Base-by-base conservation (phyloP, 2,888 invertebrate genomes). In the Eustalomyia histrio region DNA sequence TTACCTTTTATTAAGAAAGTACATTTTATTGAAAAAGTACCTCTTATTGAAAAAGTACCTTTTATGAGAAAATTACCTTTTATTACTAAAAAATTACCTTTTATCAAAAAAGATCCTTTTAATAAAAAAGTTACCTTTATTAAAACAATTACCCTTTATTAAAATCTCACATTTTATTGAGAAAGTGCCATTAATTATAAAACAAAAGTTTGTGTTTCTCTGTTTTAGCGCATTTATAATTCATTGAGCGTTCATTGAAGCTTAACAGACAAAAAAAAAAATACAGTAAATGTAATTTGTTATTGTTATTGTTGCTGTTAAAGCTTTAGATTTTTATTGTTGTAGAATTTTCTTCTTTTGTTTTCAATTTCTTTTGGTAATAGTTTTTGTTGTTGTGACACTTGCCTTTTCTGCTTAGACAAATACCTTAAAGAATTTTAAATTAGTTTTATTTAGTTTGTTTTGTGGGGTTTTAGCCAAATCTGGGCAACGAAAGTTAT, bases 301-400 rank as follows among this genome's bases (percentile, higher is more conserved):
- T 63, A 24, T 14, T 57, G 57, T 57, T 76, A 64, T 58, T 76
- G 58, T 65, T 24, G 58, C 57, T 69, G 64, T 68, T 43, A 14
- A 57, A 57, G 57, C 50, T 69, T 74, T 53, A 18, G 17, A 61
- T 29, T 29, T 24, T 50, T 52, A n/a, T n/a, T 50, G 1, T 64
- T 39, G 33, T 74, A 12, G 72, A 12, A 53, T 53, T 47, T 39
- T 55, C 10, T 68, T 71, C 74, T 71, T 71, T 75, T 78, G 67
- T 81, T 81, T 81, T 63, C 57, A 75, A 86, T 88, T 87, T 87
- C 86, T 86, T 86, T 83, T 84, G 67, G 55, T 76, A 76, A 78
- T 68, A 69, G 80, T 69, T 73, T 76, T 43, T 71, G 52, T 50
- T 47, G 43, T 64, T 78, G 71, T 75, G 81, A 81, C 81, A 81